Evolutionary conservation across 2,888 invertebrate species (phyloP), one percentile per base, ranked within the genome.

Genomic region (Lepidocyrtoides sp.): DNA sequence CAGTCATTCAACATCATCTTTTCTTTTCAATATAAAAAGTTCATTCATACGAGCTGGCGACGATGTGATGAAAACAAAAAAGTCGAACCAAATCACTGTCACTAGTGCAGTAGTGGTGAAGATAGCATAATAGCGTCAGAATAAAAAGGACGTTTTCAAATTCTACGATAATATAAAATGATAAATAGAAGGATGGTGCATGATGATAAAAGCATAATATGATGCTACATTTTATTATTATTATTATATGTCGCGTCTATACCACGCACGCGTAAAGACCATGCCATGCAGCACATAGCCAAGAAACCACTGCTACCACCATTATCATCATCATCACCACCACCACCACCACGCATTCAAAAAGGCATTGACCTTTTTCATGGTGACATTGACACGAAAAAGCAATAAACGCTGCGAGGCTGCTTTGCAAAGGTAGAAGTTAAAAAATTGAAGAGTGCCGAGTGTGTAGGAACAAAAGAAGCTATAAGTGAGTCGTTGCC

Each of bases 301-400:
- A 17, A 75, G 44, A n/a, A n/a, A n/a, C n/a, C n/a, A n/a, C n/a
- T n/a, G n/a, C n/a, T n/a, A n/a, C n/a, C n/a, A n/a, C n/a, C n/a
- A n/a, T n/a, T n/a, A n/a, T n/a, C n/a, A n/a, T n/a, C n/a, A n/a
- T n/a, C n/a, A n/a, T n/a, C n/a, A n/a, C n/a, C 57, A 2, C 51
- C n/a, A 79, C 84, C 26, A 66, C 17, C 14, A 83, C 75, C 60
- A 87, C 87, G 79, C 77, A 79, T 79, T 36, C 5, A 36, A 17
- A 44, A 79, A 88, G 87, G 87, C 87, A 88, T 81, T 88, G 87
- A 88, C 87, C 87, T 79, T 75, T 82, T 88, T 88, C 79, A 54
- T 77, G 60, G 54, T 81, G 87, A 88, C 87, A 88, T 88, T 88
- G 87, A 88, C 87, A 88, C 51, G 87, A 54, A 81, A 81, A 87